Evolutionary conservation across 2,797 vertebrate genomes (phyloP), one percentile per base, ranked within the genome.

Genomic region (Pelochelys cantorii): DNA sequence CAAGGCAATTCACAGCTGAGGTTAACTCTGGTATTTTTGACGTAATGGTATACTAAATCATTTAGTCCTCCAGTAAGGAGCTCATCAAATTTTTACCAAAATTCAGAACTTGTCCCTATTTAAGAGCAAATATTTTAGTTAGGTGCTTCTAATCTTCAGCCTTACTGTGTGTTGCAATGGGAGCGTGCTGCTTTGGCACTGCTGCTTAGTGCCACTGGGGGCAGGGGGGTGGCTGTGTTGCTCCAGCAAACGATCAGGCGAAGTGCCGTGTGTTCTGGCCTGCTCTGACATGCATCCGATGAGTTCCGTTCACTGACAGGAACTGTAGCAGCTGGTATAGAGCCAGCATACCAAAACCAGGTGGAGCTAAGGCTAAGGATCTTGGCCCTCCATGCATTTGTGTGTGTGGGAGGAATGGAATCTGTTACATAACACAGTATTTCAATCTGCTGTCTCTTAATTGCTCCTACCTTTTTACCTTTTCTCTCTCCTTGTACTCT

Each of bases 1-100:
- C 65, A 92, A 75, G 48, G 52, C 92, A 91, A 90, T 83, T 92
- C 79, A 65, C 75, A 88, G 57, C 37, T 79, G 27, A 84, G 53
- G 25, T 86, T 86, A 84, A 87, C 85, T 90, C 34, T 94, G 91
- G 48, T 79, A n/a, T 57, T 94, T 54, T 48, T 37, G 23, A 15
- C 14, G 15, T 68, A 8, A 94, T 90, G 37, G 93, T 80, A 13
- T 1, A 34, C 91, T 83, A 20, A 87, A 75, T 54, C 0, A 0
- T 10, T 54, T 65, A 4, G 1, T 48, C 95, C 59, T 93, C 17
- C 5, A 71, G 65, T n/a, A 71, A 71, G n/a, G 18, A 71, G n/a
- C n/a, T 71, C 18, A 37, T 11, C 18, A 34, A 22, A 71, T 71
- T 71, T 22, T 71, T 37, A n/a, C 65, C n/a, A 71, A 71, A 71